Percentiles rank a stretch among this genome's conserved stretches.
phyloP scores from a whole-genome alignment of 2,797 vertebrate genomes.

The Austrolebias charrua region DNA sequence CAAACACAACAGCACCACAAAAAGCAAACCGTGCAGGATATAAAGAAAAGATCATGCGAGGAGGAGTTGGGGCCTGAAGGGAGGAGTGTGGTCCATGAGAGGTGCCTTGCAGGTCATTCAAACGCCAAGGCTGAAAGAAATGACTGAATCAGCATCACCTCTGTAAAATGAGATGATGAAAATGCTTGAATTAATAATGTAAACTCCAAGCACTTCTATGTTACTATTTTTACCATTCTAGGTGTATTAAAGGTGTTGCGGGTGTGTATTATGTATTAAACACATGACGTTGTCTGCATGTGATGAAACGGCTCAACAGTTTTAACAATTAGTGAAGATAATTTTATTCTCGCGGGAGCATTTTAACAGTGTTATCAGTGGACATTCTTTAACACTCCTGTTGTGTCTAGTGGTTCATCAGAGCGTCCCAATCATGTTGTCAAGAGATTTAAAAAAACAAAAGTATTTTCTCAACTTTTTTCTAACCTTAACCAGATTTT shows the following conservation, averaged over 20 bases:
- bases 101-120: conserved; percentile 86
- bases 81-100: conserved; percentile 57
- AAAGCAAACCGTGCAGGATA: conserved; percentile 53
- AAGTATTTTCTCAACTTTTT: too few relatives aligned
- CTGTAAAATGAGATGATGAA: conserved; percentile 61
- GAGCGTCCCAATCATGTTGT: too few relatives aligned
- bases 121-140: conserved; percentile 87
- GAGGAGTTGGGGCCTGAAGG: conserved; percentile 30
- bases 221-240: conserved; percentile 25
- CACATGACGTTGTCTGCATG: too few relatives aligned
- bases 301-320: too few relatives aligned
- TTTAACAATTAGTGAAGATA: too few relatives aligned
- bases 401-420: too few relatives aligned
- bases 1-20: conserved; percentile 56
- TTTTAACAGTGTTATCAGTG: too few relatives aligned
- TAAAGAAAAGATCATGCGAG: conserved; percentile 53
- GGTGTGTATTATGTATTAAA: too few relatives aligned
- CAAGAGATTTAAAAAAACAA: too few relatives aligned
- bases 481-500: too few relatives aligned
- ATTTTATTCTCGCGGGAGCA: too few relatives aligned
- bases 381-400: too few relatives aligned
- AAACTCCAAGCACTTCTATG: conserved; percentile 39
- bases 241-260: conserved; percentile 1
- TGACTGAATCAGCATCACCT: conserved; percentile 71
- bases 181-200: conserved; percentile 45